A percentile compares a stretch with the other conserved stretches of the same genome.
Evolutionary conservation across 2,888 invertebrate species (phyloP).

Genomic region (Strigamia transsilvanica): DNA sequence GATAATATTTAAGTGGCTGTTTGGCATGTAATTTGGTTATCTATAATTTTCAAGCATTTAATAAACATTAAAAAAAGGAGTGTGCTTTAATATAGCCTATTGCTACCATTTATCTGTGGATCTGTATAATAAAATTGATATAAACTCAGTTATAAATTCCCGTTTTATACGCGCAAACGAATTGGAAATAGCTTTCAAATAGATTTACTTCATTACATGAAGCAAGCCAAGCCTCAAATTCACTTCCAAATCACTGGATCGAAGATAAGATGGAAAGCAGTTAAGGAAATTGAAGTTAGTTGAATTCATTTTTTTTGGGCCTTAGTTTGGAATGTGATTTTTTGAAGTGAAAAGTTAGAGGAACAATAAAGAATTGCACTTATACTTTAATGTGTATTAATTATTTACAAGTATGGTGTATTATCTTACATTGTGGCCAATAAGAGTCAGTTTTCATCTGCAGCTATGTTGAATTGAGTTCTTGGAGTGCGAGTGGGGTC

Average conservation of each 20-base stretch:
- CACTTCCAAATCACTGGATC: conserved; percentile 48
- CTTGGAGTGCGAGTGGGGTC: background rate
- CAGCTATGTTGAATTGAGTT: conserved; percentile 29
- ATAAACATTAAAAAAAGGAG: background rate
- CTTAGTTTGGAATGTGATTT: background rate
- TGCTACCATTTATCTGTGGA: background rate
- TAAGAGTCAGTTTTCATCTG: conserved; percentile 41
- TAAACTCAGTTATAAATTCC: conserved; percentile 45
- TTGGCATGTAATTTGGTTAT: background rate
- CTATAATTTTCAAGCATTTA: conserved; percentile 13
- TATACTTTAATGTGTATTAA: conserved; percentile 24
- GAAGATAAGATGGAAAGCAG: conserved; percentile 49
- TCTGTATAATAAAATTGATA: background rate
- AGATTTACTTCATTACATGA: conserved; percentile 49
- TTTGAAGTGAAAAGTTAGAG: conserved; percentile 14
- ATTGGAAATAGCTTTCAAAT: conserved; percentile 49
- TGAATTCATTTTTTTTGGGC: background rate
- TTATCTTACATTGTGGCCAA: conserved; percentile 31
- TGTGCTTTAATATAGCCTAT: background rate
- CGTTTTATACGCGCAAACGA: conserved; percentile 45
- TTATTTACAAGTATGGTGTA: conserved; percentile 15
- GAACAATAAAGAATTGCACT: background rate
- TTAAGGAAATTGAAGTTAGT: conserved; percentile 49
- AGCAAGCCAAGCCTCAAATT: conserved; percentile 49
- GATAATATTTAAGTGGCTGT: background rate